Conservation (phyloP, 2,888 invertebrate genomes). For the Ashinkailepas kermadecensis region DNA sequence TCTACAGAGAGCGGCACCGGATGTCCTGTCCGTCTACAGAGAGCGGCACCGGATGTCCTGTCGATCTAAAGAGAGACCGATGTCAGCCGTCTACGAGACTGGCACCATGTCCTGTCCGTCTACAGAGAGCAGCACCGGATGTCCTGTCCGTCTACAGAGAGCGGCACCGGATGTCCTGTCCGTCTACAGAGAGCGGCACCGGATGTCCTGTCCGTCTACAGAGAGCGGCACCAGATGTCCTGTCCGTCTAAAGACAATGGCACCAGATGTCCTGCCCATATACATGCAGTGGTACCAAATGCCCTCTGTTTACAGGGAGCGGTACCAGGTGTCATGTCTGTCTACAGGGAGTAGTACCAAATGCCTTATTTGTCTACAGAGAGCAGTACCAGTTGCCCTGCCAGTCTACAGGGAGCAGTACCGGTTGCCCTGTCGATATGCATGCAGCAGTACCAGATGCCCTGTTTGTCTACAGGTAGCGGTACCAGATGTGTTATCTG, state of each 20-base stretch:
- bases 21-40: not conserved
- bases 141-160: not conserved
- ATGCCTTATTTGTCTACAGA: no score
- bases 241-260: not conserved
- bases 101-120: not conserved
- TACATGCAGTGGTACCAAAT: no score
- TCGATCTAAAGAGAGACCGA: not conserved
- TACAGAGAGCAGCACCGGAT: not conserved
- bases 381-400: no score
- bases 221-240: not conserved
- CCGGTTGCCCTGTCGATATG: no score
- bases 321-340: no score
- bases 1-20: not conserved
- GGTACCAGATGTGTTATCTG: no score
- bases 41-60: not conserved
- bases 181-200: not conserved
- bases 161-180: not conserved
- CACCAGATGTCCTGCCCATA: no score
- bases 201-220: not conserved
- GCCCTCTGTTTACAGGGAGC: no score
- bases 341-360: no score
- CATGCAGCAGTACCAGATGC: no score
- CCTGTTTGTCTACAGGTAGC: no score
- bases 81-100: not conserved
- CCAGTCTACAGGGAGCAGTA: no score